Conservation (phyloP, 1,140 invertebrate genomes). For the Hypothenemus hampei region DNA sequence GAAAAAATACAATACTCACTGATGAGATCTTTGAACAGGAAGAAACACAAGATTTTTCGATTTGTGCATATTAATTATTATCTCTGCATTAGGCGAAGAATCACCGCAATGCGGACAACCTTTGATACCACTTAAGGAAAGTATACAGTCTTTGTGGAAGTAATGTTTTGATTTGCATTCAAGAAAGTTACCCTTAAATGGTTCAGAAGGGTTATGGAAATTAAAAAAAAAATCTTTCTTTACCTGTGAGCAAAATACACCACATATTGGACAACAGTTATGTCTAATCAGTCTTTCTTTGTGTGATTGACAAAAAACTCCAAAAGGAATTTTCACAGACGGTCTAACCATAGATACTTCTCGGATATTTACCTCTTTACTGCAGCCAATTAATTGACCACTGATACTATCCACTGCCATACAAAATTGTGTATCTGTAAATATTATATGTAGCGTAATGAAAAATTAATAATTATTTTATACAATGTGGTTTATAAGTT, state of each 20-base stretch:
- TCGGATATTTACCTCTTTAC: conserved; percentile 31
- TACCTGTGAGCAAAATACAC: conserved; percentile 85
- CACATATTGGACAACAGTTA: conserved; percentile 87
- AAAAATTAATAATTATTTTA: too few species aligned
- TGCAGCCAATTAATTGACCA: conserved; percentile 41
- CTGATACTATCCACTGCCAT: conserved; percentile 38
- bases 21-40: conserved; percentile 48
- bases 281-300: conserved; percentile 69
- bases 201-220: neutral
- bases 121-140: conserved; percentile 40
- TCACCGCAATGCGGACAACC: conserved; percentile 68
- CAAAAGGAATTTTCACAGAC: conserved; percentile 74
- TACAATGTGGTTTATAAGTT: too few species aligned
- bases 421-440: conserved; percentile 35
- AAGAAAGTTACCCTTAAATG: conserved; percentile 58
- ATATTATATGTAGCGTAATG: too few species aligned
- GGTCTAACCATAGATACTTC: conserved; percentile 59
- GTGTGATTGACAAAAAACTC: conserved; percentile 79
- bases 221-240: neutral
- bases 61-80: conserved; percentile 57
- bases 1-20: too few species aligned
- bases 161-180: conserved; percentile 63
- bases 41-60: conserved; percentile 55
- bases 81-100: conserved; percentile 51
- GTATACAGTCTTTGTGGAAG: conserved; percentile 64